Evolutionary conservation across 1,140 invertebrate species (phyloP), one percentile per base, ranked within the genome.

Genomic region (Fopius arisanus): DNA sequence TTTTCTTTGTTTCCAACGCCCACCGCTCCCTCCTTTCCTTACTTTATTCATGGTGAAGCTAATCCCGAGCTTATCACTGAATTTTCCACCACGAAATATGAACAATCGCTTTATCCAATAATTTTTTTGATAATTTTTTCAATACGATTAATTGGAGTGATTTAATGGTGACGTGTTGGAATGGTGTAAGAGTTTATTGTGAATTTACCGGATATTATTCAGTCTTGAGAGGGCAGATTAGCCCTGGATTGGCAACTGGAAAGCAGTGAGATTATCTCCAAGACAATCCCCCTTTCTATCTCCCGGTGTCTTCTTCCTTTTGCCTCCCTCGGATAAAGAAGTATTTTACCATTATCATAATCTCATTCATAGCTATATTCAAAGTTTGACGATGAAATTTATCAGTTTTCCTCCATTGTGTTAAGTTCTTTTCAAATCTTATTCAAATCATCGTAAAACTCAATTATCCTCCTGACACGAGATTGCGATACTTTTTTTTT

Each of bases 291-390:
- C 43, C 54, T 59, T 10, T 23, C 54, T 26, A 48, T 48, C 43
- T 48, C 16, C n/a, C 43, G 43, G 43, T 26, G 54, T 59, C 54
- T 7, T 21, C 19, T 0, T 51, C 54, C 19, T 59, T 59, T 48
- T 19, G n/a, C 14, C 54, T 59, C 54, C 19, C 43, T 2, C 54
- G 54, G 54, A 59, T 59, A 59, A 59, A 59, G 54, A 59, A 59
- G 54, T 23, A 26, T 59, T 59, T 59, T 59, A 59, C 23, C 21
- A 59, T 59, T 59, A 59, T 59, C 54, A 59, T 59, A 59, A 59
- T 59, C 54, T 59, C 54, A 59, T 59, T 59, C 54, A 59, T 59
- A 59, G 54, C 54, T 59, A 59, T 59, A 59, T 59, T 59, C 54
- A 59, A 59, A 59, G 54, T 59, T 59, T 59, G 54, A 59, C 54